A percentile compares a stretch with the other conserved stretches of the same genome.
Conservation (phyloP, 2,888 invertebrate species). For the Drosophila helvetica region DNA sequence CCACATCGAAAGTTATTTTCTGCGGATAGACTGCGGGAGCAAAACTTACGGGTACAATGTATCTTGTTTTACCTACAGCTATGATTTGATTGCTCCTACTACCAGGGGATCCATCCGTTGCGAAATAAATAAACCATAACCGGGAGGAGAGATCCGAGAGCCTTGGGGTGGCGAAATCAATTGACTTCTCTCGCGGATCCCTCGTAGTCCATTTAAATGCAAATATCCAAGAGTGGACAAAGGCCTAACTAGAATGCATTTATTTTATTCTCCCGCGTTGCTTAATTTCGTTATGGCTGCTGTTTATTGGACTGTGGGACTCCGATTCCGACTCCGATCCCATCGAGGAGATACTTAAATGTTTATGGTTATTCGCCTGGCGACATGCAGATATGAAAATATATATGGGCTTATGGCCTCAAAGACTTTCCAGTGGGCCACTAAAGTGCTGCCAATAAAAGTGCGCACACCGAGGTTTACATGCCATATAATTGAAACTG, state of each 20-base stretch:
- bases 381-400: constrained; percentile 54
- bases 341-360: constrained; percentile 13
- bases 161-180: neutral
- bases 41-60: too few species aligned
- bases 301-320: constrained; percentile 30
- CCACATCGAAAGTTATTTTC: too few species aligned
- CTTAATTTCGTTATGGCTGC: constrained; percentile 13
- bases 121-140: neutral
- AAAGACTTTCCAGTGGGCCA: constrained; percentile 5
- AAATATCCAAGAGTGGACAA: constrained; percentile 4
- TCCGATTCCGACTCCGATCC: neutral
- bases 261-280: constrained; percentile 2
- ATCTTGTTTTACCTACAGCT: too few species aligned
- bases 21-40: too few species aligned
- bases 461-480: neutral
- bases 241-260: constrained; percentile 21
- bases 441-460: constrained; percentile 22
- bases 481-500: neutral
- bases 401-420: constrained; percentile 57
- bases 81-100: too few species aligned
- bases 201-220: constrained; percentile 18
- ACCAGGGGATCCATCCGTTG: neutral
- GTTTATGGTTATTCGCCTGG: constrained; percentile 38
- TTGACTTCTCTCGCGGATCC: neutral
- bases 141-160: neutral